These are phyloP conservation scores for Embidobia sp. DNA, from an alignment of 2,888 invertebrate species.

Conservation along the genomic window DNA sequence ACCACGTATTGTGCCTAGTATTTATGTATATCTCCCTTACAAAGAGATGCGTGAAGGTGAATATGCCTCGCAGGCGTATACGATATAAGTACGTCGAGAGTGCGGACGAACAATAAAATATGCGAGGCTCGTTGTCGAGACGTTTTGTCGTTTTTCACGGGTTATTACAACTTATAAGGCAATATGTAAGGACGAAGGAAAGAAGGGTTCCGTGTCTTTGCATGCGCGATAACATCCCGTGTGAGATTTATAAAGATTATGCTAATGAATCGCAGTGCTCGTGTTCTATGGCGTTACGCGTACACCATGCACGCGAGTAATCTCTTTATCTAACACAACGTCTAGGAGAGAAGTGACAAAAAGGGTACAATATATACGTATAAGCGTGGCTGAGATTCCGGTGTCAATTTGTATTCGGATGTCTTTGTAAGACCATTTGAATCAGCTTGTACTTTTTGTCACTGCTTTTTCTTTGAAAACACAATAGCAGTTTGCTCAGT, in stretches of 20 bases:
- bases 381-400: slow-evolving; percentile 4
- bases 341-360: slow-evolving; percentile 45
- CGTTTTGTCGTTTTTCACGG: slow-evolving; percentile 67
- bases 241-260: slow-evolving; percentile 77
- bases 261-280: slow-evolving; percentile 74
- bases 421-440: slow-evolving; percentile 9
- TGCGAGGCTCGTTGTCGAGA: slow-evolving; percentile 61
- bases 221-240: slow-evolving; percentile 72
- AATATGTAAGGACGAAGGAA: slow-evolving; percentile 34
- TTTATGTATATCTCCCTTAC: slow-evolving; percentile 59
- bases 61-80: slow-evolving; percentile 60
- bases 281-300: slow-evolving; percentile 68
- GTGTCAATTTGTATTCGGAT: slow-evolving; percentile 45
- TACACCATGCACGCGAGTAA: slow-evolving; percentile 71
- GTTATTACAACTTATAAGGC: slow-evolving; percentile 66
- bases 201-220: slow-evolving; percentile 62
- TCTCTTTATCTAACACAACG: slow-evolving; percentile 71
- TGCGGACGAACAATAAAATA: slow-evolving; percentile 63
- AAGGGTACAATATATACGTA: slow-evolving; percentile 7
- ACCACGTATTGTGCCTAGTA: slow-evolving; percentile 57
- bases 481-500: no score
- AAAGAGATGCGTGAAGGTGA: slow-evolving; percentile 62
- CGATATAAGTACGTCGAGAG: slow-evolving; percentile 57
- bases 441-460: background rate
- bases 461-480: no score